Base-by-base conservation (phyloP, 2,888 invertebrate genomes). In the Pycnomerus fuliginosus region DNA sequence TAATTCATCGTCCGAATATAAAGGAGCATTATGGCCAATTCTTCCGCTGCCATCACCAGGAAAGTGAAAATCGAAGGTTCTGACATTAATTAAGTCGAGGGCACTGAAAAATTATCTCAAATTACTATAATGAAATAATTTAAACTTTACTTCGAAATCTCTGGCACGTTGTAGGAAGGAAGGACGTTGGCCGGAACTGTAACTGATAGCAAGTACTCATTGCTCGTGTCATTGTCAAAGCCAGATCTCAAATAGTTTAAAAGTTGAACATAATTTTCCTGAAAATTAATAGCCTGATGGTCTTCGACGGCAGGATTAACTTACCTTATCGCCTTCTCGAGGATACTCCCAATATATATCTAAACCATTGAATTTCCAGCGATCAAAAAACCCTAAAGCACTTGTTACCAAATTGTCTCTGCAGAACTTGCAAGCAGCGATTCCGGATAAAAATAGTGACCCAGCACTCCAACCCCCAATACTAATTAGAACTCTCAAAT, bases 381-480 rank as follows among this genome's bases (percentile, higher is more conserved):
- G 5, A 8, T 46, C 22, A 2, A 36, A 3, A 12, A 37, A 46
- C 0, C 3, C 15, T n/a, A 53, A 15, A 24, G 50, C 40, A 3
- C 41, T 32, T 5, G 36, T n/a, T 2, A 44, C 48, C 3, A 55
- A 14, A 3, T 3, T 32, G 23, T 64, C 57, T 2, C 80, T 73
- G 1, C 69, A 50, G 0, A 30, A 39, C 1, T 76, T 14, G 5
- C 31, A 39, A 7, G 34, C 29, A 1, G 16, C 22, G n/a, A 41
- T 13, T 20, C 34, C 35, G 12, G 10, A 15, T 14, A 34, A 11
- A n/a, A n/a, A n/a, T n/a, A n/a, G n/a, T n/a, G n/a, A n/a, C n/a
- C n/a, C n/a, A 11, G 41, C 84, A 59, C 78, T 82, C 81, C 81
- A 84, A n/a, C 85, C 85, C 5, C 85, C 84, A 27, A 84, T 78